Evolutionary conservation across 2,797 vertebrate species (phyloP).

Genomic region (Coccyzus lansbergi): DNA sequence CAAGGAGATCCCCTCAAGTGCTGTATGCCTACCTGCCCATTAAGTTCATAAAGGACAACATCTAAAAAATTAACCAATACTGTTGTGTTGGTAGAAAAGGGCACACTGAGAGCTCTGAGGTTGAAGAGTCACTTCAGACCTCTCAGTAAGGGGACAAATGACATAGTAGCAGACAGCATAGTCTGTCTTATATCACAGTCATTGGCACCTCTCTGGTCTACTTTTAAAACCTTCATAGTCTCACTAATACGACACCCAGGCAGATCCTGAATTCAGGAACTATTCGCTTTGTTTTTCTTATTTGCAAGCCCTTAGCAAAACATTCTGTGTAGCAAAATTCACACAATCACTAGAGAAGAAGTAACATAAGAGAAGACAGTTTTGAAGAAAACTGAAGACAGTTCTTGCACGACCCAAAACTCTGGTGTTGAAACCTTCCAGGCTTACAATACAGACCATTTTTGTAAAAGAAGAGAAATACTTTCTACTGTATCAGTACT

Average conservation of each 20-base stretch:
- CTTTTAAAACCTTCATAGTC: background rate
- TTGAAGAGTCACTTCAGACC: background rate
- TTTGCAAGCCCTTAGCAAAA: background rate
- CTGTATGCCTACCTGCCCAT: background rate
- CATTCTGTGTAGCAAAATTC: background rate
- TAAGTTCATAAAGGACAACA: background rate
- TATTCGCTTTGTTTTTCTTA: background rate
- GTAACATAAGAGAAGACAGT: background rate
- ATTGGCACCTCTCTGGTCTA: background rate
- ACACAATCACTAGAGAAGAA: background rate
- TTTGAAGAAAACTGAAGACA: background rate
- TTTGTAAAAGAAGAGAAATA: background rate
- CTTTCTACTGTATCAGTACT: background rate
- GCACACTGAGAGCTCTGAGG: background rate
- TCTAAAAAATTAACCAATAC: background rate
- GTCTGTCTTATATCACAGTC: background rate
- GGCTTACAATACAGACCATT: background rate
- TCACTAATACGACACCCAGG: background rate
- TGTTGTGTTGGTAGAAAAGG: background rate
- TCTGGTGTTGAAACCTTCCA: background rate
- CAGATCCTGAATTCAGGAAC: background rate
- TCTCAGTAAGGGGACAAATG: background rate
- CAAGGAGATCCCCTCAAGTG: background rate
- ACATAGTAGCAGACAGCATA: background rate
- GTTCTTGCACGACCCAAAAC: background rate